These are phyloP conservation scores for Acanthosepion esculentum DNA, from an alignment of 2,888 invertebrate genomes.

Conservation along the genomic window DNA sequence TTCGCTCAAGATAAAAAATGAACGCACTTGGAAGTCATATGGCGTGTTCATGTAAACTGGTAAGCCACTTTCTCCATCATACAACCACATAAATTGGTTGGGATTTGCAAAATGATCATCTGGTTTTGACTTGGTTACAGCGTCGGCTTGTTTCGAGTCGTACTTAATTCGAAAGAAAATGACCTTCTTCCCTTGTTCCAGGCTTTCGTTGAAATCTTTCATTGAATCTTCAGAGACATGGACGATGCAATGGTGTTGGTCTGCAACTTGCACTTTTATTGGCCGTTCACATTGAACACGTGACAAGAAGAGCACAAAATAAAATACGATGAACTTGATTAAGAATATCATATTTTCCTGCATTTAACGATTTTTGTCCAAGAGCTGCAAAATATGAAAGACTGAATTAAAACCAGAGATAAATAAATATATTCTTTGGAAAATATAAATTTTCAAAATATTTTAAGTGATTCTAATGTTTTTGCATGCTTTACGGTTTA, in stretches of 20 bases:
- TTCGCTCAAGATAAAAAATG: neutral
- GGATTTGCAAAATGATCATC: conserved; percentile 23
- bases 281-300: neutral
- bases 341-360: no score
- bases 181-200: neutral
- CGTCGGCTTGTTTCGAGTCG: neutral
- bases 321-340: neutral
- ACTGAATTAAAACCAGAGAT: no score
- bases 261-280: neutral
- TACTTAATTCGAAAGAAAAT: neutral
- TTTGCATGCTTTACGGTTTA: no score
- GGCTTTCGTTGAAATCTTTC: neutral
- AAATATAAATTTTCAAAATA: no score
- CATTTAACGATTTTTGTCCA: no score
- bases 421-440: no score
- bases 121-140: neutral
- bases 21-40: neutral
- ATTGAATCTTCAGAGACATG: neutral
- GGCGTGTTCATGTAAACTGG: neutral
- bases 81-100: neutral
- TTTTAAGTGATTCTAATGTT: no score
- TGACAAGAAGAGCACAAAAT: neutral
- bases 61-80: neutral
- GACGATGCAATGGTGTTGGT: neutral
- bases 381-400: no score